Base-by-base conservation (phyloP, 2,888 invertebrate genomes). In the Drosophila tripunctata region DNA sequence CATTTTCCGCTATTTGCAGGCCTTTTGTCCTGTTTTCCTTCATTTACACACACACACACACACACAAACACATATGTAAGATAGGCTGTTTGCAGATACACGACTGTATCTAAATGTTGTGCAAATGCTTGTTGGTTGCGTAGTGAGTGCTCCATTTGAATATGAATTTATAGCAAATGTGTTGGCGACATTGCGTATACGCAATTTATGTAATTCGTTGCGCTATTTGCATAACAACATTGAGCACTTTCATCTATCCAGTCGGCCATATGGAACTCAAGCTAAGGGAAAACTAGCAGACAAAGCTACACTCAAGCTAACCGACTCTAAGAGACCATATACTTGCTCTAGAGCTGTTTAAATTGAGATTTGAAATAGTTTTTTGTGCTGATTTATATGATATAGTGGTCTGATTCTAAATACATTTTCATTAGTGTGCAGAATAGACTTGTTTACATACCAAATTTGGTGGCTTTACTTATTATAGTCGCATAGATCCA, bases 1-100 rank as follows among this genome's bases (percentile, higher is more conserved):
- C 81, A 81, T 81, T 81, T 81, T 81, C 81, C 81, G 87, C 87
- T 87, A 84, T 80, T 81, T 84, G 77, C 81, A 77, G 87, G 84
- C 75, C 81, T 68, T 77, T 81, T 81, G 81, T 81, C 78, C 71
- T 71, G 50, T 54, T 61, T 63, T 64, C 67, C 66, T 56, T 71
- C 84, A 84, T 81, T 86, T 84, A 64, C 74, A 60, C 36, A 48
- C 52, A 40, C 52, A 58, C 27, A 45, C 43, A 54, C 19, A 15
- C 52, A 41, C 31, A 40, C 14, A 19, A 27, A 22, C 36, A 14
- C 35, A 36, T 24, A 17, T 15, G 27, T 40, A 44, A 48, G 60
- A 60, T 36, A 43, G 43, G 41, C 56, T 56, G 54, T 60, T 44
- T 27, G 48, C n/a, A 64, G 64, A 62, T 69, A 74, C 27, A 61